Evolutionary conservation across 2,113 vertebrate species (phyloP), one percentile per base, ranked within the genome.

Genomic region (Lepus timidus): DNA sequence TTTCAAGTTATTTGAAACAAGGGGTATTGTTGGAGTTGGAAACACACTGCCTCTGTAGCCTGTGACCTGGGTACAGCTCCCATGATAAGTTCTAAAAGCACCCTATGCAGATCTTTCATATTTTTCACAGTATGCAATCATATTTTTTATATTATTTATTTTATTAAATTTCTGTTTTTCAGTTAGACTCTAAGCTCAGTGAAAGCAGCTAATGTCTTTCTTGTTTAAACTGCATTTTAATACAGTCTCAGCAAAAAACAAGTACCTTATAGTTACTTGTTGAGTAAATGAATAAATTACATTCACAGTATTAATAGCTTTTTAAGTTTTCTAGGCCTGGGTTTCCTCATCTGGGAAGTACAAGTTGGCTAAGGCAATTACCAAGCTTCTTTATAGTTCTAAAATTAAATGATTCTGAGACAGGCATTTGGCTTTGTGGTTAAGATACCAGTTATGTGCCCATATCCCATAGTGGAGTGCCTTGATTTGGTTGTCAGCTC

Each of bases 371-470:
- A 49, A 25, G 7, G 13, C 61, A 51, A 49, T 64, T 29, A 73
- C 62, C 85, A 33, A 39, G 49, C 7, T 83, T 33, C 51, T 85
- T 88, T 93, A 17, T 75, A 68, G 51, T 75, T 83, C 55, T 91
- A 81, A 67, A 73, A 67, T 82, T 16, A 82, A 76, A 79, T 31
- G 11, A 58, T 49, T 65, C 31, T 52, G 44, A 44, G 44, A 44
- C 6, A 44, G 44, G 44, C 44, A 44, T 44, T 44, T 44, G 44
- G 44, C 44, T 44, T 44, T 44, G 44, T 44, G 39, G 44, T 44
- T 44, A 44, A 44, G 44, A 44, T 44, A 7, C 44, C 6, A 44
- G 44, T 44, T 44, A 44, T 44, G 44, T 44, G 44, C 44, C 44
- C 44, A 7, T 44, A 44, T 44, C 44, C 44, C 44, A 44, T 44